Conservation (phyloP, 2,113 vertebrate genomes). For the Rostratula benghalensis region DNA sequence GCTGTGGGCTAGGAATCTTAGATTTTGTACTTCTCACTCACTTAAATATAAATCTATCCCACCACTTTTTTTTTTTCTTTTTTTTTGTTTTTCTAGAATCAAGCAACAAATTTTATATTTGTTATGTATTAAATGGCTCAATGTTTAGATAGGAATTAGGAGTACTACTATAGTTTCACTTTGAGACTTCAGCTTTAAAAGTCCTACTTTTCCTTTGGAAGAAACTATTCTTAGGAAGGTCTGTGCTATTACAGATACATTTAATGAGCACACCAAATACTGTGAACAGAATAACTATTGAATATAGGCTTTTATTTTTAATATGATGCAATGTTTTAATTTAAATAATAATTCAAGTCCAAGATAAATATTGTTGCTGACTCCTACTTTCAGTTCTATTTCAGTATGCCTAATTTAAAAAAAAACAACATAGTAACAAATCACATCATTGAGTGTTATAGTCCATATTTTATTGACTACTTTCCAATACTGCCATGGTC, state of each 20-base stretch:
- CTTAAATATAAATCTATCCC: not conserved
- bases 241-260: not conserved
- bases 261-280: not conserved
- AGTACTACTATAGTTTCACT: too few species aligned
- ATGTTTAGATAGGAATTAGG: not conserved
- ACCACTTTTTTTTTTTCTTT: too few species aligned
- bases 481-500: not conserved
- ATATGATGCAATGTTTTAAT: not conserved
- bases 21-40: not conserved
- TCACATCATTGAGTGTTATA: not conserved
- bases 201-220: not conserved
- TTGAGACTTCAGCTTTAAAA: not conserved
- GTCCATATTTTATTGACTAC: not conserved
- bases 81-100: too few species aligned
- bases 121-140: not conserved
- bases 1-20: not conserved
- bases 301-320: not conserved
- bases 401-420: not conserved
- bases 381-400: not conserved
- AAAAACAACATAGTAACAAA: not conserved
- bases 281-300: not conserved
- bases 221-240: not conserved
- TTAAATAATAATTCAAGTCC: not conserved
- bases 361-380: not conserved
- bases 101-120: not conserved